Base-by-base conservation (phyloP, 2,888 invertebrate species). In the Zygothrica quintamaculata region DNA sequence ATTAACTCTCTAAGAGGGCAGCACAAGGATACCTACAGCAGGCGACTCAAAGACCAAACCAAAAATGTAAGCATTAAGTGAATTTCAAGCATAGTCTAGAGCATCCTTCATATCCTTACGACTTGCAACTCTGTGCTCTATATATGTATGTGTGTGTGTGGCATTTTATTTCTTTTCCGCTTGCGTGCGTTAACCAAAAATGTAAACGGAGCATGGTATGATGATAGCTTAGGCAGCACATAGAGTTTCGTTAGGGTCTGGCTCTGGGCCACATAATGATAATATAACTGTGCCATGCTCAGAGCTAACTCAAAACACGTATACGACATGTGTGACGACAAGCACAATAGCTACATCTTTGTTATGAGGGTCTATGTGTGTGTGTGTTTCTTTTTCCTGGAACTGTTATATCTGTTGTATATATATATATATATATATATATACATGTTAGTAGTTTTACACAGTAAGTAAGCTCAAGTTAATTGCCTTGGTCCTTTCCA, bases 1-100 rank as follows among this genome's bases (percentile, higher is more conserved):
- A 84, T 87, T 84, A 84, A 61, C 66, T 61, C 34, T n/a, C n/a
- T n/a, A n/a, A n/a, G n/a, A n/a, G n/a, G n/a, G 57, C 60, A 15
- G 34, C 15, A 9, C n/a, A 6, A 6, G 12, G 12, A 7, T n/a
- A n/a, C n/a, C 36, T 13, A 12, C 13, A 12, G 36, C 1, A 12
- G 36, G 12, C 18, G 6, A 42, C n/a, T 2, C 29, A 29, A 9
- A n/a, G 7, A 9, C 25, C 1, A 9, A 8, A 12, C 1, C 7
- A 5, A 13, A n/a, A 29, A 29, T 9, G 29, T 6, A 31, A 7
- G 52, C 37, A 29, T 46, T 53, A 53, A 56, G 34, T 50, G 47
- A 52, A 68, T 68, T 68, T 61, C 18, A 42, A 33, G n/a, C 46
- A 33, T 29, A 52, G 52, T 15, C 61, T 25, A 33, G 26, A 67